A percentile compares a stretch with the other conserved stretches of the same genome.
phyloP scores from a whole-genome alignment of 2,797 vertebrate species.

The Megalops cyprinoides region DNA sequence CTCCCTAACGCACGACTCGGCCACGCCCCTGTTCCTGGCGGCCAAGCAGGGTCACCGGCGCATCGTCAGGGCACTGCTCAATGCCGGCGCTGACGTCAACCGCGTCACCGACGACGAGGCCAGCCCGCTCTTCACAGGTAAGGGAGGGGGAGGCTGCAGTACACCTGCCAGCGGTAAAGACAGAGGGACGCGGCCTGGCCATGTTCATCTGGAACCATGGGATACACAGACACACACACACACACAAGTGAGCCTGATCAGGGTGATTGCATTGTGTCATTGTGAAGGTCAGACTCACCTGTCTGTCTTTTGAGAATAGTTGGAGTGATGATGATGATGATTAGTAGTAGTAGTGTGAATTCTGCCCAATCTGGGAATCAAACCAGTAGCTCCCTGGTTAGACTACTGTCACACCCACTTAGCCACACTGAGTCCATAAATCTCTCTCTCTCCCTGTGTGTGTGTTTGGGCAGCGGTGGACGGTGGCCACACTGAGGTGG shows the following conservation, averaged over 20 bases:
- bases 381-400: too few relatives aligned
- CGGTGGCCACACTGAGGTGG: conserved; percentile 68
- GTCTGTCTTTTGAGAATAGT: neutral
- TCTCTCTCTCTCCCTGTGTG: neutral
- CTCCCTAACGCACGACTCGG: conserved; percentile 83
- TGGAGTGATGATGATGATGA: neutral
- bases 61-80: conserved; percentile 73
- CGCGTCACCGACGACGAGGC: conserved; percentile 80
- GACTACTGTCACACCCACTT: too few relatives aligned
- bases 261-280: neutral
- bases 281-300: neutral
- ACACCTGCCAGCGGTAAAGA: too few relatives aligned
- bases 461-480: conserved; percentile 77
- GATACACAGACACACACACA: too few relatives aligned
- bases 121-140: conserved; percentile 89
- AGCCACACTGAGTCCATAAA: neutral
- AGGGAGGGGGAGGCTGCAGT: neutral
- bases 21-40: conserved; percentile 83
- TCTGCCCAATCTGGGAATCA: too few relatives aligned
- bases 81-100: conserved; percentile 76
- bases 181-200: neutral
- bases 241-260: neutral
- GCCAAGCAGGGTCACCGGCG: conserved; percentile 75
- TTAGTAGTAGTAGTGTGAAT: too few relatives aligned
- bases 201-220: too few relatives aligned